phyloP scores from a whole-genome alignment of 2,888 invertebrate genomes.

The Sussaba pulchella region DNA sequence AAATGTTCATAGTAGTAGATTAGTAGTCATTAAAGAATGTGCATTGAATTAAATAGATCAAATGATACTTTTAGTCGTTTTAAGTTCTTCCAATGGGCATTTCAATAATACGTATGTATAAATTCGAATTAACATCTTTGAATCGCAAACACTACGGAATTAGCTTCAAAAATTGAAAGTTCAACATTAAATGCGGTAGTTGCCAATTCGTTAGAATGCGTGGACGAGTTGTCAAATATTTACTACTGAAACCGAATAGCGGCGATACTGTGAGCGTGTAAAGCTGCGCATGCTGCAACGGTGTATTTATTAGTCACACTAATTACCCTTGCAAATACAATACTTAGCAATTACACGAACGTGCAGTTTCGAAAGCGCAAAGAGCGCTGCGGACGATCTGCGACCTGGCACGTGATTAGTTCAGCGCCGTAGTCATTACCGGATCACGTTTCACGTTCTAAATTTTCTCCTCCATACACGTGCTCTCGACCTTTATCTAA shows the following conservation, averaged over 20 bases:
- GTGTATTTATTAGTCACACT: conserved; percentile 59
- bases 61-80: no score
- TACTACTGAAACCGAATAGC: neutral
- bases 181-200: neutral
- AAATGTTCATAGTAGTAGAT: no score
- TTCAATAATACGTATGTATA: no score
- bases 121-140: no score
- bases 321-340: conserved; percentile 64
- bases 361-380: conserved; percentile 25
- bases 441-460: conserved; percentile 51
- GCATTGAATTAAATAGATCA: no score
- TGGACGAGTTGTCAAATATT: conserved; percentile 27
- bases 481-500: conserved; percentile 10
- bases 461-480: conserved; percentile 53
- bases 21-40: no score
- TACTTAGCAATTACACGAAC: conserved; percentile 63
- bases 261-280: conserved; percentile 5
- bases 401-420: conserved; percentile 58
- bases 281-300: conserved; percentile 25
- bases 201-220: neutral
- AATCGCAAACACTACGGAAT: neutral
- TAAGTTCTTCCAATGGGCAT: no score
- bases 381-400: conserved; percentile 26
- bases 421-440: conserved; percentile 52
- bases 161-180: neutral